These are phyloP conservation scores for Chromoteleia sp. DNA, from an alignment of 2,888 invertebrate genomes.

Conservation along the genomic window DNA sequence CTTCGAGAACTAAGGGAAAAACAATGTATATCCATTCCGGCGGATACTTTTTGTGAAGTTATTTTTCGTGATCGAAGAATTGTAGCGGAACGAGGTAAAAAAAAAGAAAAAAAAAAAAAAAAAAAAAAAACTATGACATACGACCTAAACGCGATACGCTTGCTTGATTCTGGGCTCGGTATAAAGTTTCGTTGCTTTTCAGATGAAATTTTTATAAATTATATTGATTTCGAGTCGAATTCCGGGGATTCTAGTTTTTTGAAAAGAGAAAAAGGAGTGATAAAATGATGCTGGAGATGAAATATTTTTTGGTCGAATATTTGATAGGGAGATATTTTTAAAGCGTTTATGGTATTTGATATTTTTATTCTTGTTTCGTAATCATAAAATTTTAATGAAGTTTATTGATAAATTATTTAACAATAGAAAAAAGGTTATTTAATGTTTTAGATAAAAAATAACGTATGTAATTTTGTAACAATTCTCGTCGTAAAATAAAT, in stretches of 20 bases:
- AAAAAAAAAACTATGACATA: constrained; percentile 53
- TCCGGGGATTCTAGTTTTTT: constrained; percentile 14
- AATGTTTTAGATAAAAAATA: too few relatives aligned
- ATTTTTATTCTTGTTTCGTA: not conserved
- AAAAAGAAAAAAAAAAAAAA: constrained; percentile 40
- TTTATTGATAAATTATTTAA: not conserved
- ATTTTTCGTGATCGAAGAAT: constrained; percentile 50
- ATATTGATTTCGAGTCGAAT: constrained; percentile 48
- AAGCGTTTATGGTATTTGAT: constrained; percentile 12
- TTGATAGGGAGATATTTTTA: constrained; percentile 13
- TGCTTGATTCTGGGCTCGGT: constrained; percentile 9
- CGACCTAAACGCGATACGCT: constrained; percentile 47
- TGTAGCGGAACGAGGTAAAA: constrained; percentile 9
- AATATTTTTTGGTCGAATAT: constrained; percentile 23
- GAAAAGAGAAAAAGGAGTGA: constrained; percentile 14
- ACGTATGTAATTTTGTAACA: not conserved
- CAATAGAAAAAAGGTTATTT: too few relatives aligned
- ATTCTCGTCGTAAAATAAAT: not conserved
- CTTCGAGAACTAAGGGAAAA: constrained; percentile 30
- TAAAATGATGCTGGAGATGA: constrained; percentile 37
- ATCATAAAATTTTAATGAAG: too few relatives aligned
- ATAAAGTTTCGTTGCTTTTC: constrained; percentile 38
- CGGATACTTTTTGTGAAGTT: constrained; percentile 49
- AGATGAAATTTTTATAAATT: constrained; percentile 58
- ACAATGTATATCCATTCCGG: constrained; percentile 39